Evolutionary conservation across 1,140 invertebrate genomes (phyloP).

Genomic region (Thaumetopoea pityocampa): DNA sequence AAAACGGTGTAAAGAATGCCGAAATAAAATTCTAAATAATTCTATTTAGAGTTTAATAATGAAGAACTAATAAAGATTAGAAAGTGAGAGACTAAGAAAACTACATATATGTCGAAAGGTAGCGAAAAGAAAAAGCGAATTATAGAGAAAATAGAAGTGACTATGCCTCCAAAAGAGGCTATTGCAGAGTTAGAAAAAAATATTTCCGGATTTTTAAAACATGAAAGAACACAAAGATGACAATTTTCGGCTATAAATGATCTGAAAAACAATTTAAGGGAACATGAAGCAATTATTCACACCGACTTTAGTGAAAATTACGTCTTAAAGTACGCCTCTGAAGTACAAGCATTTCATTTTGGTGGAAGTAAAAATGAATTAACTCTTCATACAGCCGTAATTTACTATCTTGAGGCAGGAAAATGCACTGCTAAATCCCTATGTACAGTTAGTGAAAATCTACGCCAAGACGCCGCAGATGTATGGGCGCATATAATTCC

Average conservation of each 20-base stretch:
- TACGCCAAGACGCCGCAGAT: no score
- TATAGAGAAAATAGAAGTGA: slow-evolving; percentile 6
- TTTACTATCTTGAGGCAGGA: no score
- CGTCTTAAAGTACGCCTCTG: no score
- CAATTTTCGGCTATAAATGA: not conserved
- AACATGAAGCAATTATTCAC: not conserved
- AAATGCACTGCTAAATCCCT: no score
- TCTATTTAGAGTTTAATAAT: slow-evolving; percentile 18
- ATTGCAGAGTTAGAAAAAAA: slow-evolving; percentile 8
- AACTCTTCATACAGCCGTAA: no score
- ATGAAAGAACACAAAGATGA: not conserved
- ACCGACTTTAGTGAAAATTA: no score
- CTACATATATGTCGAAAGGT: no score
- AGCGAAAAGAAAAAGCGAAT: no score
- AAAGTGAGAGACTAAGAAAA: slow-evolving; percentile 17
- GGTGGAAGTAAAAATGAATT: no score
- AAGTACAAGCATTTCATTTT: no score
- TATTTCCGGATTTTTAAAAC: not conserved
- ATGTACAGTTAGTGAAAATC: no score
- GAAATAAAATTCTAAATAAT: slow-evolving; percentile 10
- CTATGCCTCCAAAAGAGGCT: slow-evolving; percentile 9
- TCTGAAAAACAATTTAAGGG: not conserved
- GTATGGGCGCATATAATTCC: no score
- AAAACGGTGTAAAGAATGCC: slow-evolving; percentile 11
- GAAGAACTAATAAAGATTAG: slow-evolving; percentile 8